These are phyloP conservation scores for Fukomys damarensis DNA, from an alignment of 2,113 vertebrate species.

Conservation along the genomic window DNA sequence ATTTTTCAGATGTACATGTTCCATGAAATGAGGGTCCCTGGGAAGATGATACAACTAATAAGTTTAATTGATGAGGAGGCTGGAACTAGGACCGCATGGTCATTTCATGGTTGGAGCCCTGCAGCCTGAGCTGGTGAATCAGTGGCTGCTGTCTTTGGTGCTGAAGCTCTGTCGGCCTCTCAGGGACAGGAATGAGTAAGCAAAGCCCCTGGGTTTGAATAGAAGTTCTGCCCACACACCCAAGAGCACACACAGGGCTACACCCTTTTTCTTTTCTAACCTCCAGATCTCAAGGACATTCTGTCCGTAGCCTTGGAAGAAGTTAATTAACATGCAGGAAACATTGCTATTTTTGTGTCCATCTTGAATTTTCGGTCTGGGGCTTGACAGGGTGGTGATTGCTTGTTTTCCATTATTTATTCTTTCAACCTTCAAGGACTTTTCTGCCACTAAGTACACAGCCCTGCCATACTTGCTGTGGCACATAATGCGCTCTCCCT, in stretches of 20 bases:
- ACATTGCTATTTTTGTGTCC: conserved; percentile 63
- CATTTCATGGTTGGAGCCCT: fast-evolving
- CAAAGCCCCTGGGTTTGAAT: background rate
- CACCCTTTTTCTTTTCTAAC: background rate
- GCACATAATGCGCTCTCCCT: too few species aligned
- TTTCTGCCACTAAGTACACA: conserved; percentile 52
- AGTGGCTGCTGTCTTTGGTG: conserved; percentile 58
- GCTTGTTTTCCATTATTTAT: conserved; percentile 71
- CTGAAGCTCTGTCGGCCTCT: conserved; percentile 41
- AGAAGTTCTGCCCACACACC: background rate
- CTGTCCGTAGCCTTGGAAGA: conserved; percentile 14
- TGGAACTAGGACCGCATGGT: background rate
- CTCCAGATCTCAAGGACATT: conserved; percentile 65
- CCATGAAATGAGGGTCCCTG: background rate
- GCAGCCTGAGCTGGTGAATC: fast-evolving
- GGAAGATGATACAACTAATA: background rate
- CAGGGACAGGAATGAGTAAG: background rate
- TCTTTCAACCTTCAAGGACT: conserved; percentile 73
- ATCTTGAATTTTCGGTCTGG: conserved; percentile 65
- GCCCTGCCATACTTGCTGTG: background rate
- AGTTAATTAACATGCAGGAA: conserved; percentile 72
- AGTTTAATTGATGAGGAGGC: background rate
- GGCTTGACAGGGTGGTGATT: conserved; percentile 51
- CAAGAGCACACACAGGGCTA: background rate
- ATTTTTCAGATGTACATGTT: background rate